Percentiles rank a stretch among this genome's conserved stretches.
Evolutionary conservation across 2,888 invertebrate species (phyloP).

Genomic region (Prosapia bicincta): DNA sequence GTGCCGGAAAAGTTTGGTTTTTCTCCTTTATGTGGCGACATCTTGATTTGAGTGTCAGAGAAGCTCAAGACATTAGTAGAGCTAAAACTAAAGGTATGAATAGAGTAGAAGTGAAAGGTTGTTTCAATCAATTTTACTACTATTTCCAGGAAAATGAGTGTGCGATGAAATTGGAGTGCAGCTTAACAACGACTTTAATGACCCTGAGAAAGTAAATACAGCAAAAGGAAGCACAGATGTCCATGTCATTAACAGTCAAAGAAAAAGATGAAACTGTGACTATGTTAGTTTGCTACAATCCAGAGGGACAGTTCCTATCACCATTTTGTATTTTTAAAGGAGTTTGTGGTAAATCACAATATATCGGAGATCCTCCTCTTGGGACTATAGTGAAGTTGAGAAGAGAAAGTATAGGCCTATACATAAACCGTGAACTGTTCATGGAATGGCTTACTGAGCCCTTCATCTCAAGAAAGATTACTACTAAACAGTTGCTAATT

Average conservation of each 20-base stretch:
- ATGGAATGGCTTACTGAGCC: background rate
- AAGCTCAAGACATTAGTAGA: background rate
- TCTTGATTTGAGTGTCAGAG: too few species aligned
- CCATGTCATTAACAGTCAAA: background rate
- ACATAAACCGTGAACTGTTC: background rate
- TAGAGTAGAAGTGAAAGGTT: background rate
- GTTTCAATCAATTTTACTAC: background rate
- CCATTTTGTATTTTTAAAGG: constrained; percentile 3
- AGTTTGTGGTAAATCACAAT: background rate
- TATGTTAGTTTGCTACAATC: background rate
- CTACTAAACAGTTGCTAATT: background rate
- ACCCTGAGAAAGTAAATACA: background rate
- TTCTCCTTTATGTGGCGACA: background rate
- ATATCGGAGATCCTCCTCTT: background rate
- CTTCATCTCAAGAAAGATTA: background rate
- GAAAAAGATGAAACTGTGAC: background rate
- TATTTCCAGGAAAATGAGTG: background rate
- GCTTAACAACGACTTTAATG: constrained; percentile 2
- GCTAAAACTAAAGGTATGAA: background rate
- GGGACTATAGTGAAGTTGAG: background rate
- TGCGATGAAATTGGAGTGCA: background rate
- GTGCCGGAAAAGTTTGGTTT: background rate
- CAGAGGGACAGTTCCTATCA: background rate
- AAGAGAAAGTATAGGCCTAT: background rate
- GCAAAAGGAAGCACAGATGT: background rate